phyloP scores from a whole-genome alignment of 2,888 invertebrate genomes.

The Bruchidius siliquastri region DNA sequence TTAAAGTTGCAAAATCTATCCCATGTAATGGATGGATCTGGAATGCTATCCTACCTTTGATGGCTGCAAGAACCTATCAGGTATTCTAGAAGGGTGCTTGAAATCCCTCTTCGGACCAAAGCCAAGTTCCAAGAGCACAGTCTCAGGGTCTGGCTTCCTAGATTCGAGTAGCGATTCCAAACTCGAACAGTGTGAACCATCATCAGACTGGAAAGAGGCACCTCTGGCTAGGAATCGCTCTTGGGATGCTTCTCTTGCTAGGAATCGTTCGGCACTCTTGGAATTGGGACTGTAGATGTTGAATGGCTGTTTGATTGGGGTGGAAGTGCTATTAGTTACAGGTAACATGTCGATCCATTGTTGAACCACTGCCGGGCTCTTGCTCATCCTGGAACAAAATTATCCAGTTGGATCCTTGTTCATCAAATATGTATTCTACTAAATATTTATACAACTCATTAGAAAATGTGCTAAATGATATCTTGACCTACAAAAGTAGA shows the following conservation, averaged over 20 bases:
- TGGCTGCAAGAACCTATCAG: slow-evolving; percentile 75
- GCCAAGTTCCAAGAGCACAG: slow-evolving; percentile 75
- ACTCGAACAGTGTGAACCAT: slow-evolving; percentile 63
- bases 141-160: slow-evolving; percentile 83
- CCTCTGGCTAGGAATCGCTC: slow-evolving; percentile 34
- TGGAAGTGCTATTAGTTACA: slow-evolving; percentile 16
- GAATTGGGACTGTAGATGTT: slow-evolving; percentile 2
- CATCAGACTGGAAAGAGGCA: slow-evolving; percentile 45
- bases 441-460: no score
- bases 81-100: slow-evolving; percentile 72
- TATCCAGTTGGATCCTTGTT: no score
- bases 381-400: slow-evolving; percentile 43
- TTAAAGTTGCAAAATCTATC: no score
- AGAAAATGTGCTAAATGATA: no score
- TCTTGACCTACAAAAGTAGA: no score
- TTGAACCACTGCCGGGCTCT: slow-evolving; percentile 63
- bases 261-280: slow-evolving; percentile 2
- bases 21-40: no score
- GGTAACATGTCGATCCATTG: slow-evolving; percentile 73
- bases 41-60: slow-evolving; percentile 56
- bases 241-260: slow-evolving; percentile 12
- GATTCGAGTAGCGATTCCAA: slow-evolving; percentile 80
- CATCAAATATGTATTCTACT: no score
- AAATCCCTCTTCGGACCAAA: slow-evolving; percentile 70
- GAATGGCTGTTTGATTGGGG: slow-evolving; percentile 3